Evolutionary conservation across 1,140 invertebrate genomes (phyloP).

Genomic region (Geopemphigus sp.): DNA sequence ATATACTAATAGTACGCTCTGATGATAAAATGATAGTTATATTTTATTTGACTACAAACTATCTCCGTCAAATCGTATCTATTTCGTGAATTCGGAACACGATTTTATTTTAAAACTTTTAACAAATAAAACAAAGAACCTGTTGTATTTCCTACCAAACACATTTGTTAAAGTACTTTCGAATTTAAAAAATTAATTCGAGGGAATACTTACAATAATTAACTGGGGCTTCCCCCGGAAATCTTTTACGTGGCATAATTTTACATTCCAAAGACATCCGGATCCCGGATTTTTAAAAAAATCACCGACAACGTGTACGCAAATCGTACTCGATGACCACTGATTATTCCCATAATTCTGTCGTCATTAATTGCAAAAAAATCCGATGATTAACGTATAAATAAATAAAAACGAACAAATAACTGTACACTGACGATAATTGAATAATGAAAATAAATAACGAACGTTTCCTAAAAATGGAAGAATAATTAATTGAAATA

Average conservation of each 20-base stretch:
- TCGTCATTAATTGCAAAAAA: background rate
- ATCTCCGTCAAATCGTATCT: background rate
- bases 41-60: background rate
- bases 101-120: background rate
- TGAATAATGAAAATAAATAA: background rate
- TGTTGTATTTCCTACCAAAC: no score
- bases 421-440: background rate
- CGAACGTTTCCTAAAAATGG: background rate
- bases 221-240: slow-evolving; percentile 39
- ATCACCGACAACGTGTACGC: background rate
- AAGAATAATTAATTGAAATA: background rate
- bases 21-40: no score
- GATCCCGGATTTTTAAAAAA: slow-evolving; percentile 20
- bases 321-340: background rate
- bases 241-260: slow-evolving; percentile 37
- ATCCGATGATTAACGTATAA: background rate
- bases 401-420: background rate
- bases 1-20: no score
- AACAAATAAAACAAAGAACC: background rate
- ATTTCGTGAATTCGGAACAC: background rate
- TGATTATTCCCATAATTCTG: background rate
- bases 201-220: slow-evolving; percentile 33
- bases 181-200: no score
- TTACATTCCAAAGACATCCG: slow-evolving; percentile 46
- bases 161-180: no score